Evolutionary conservation across 2,888 invertebrate genomes (phyloP).

Genomic region (Platerodrilus igneus): DNA sequence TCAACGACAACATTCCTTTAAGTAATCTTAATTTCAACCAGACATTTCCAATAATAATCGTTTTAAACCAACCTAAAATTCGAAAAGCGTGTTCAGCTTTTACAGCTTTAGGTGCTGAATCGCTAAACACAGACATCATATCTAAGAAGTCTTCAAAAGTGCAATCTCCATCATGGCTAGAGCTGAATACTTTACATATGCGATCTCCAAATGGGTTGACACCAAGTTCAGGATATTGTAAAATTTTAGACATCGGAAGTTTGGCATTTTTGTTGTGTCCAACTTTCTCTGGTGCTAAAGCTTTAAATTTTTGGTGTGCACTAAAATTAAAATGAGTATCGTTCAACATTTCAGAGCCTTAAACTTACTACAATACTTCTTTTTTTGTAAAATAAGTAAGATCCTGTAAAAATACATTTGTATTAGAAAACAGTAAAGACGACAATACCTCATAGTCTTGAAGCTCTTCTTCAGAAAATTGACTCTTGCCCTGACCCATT

Average conservation of each 20-base stretch:
- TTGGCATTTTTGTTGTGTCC: constrained; percentile 85
- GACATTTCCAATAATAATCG: too few species aligned
- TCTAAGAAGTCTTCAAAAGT: constrained; percentile 95
- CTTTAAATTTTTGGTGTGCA: constrained; percentile 86
- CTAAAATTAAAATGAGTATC: constrained; percentile 55
- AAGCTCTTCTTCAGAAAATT: constrained; percentile 82
- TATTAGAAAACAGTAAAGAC: constrained; percentile 4
- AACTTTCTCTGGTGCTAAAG: constrained; percentile 83
- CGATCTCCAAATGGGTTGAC: constrained; percentile 90
- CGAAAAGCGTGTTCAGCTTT: constrained; percentile 94
- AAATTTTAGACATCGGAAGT: constrained; percentile 76
- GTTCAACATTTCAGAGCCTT: constrained; percentile 1
- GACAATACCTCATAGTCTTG: constrained; percentile 78
- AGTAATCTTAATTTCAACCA: too few species aligned
- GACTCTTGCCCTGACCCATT: constrained; percentile 81
- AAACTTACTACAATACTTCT: constrained; percentile 82
- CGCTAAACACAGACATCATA: constrained; percentile 95
- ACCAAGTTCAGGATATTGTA: constrained; percentile 80
- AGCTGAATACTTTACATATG: constrained; percentile 88
- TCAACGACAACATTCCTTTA: too few species aligned
- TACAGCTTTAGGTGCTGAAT: constrained; percentile 83
- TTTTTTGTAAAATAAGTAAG: constrained; percentile 90
- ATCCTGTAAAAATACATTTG: constrained; percentile 58
- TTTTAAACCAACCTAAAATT: constrained; percentile 72
- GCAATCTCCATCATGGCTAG: constrained; percentile 83